Evolutionary conservation across 1,140 invertebrate genomes (phyloP), one percentile per base, ranked within the genome.

Genomic region (Acarapis woodi): DNA sequence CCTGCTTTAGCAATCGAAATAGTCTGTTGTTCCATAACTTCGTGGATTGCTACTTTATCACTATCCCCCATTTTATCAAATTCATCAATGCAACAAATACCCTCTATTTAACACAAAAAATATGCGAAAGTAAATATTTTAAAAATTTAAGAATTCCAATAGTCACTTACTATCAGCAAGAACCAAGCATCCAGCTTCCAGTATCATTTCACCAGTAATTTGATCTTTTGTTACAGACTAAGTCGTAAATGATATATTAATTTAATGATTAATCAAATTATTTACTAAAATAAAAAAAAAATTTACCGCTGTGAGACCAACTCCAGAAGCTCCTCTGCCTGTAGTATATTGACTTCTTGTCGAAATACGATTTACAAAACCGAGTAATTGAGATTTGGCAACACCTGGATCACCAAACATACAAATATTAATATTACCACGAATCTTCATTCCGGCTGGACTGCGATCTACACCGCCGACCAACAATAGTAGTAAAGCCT

Each of bases 1-100:
- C 90, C 90, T 33, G 88, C 90, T 68, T 99, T 99, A 9, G 93
- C 88, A 53, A 99, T 96, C 30, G 85, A 94, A 44, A 99, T 94
- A 2, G 93, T 99, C 59, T 99, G 93, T 51, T 99, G 93, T 62
- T 99, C 93, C 93, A 99, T 99, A 4, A 88, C 83, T 60, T 99
- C 93, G 53, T 99, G 93, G 47, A 99, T 96, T 28, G 90, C 82
- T 1, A 85, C 93, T 48, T 88, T 65, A 58, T 97, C 90, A 10
- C 55, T 53, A 40, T 97, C 88, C 30, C 83, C 73, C 88, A 99
- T 97, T 61, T 99, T 99, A 56, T 99, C 93, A 59, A 99, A 99
- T 60, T 99, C 93, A 52, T 97, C 90, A 55, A 99, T 99, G 52
- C 90, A 97, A 54, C 90, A 97, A 25, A 97, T 77, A 18, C 93